phyloP scores from a whole-genome alignment of 1,140 invertebrate species.

The Formica selysi region DNA sequence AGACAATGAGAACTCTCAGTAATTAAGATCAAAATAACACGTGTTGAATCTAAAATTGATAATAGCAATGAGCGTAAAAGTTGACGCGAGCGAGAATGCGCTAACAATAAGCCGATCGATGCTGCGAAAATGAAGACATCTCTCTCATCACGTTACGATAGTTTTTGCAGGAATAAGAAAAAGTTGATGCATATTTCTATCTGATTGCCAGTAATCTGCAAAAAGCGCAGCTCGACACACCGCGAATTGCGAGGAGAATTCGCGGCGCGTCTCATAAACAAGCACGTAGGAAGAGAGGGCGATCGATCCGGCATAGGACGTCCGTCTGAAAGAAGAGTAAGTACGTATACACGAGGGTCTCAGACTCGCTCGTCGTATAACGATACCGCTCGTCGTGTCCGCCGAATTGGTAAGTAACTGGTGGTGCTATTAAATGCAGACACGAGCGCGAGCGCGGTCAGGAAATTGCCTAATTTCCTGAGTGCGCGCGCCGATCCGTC shows the following conservation, averaged over 20 bases:
- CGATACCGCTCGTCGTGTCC: slow-evolving; percentile 79
- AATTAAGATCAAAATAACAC: neutral
- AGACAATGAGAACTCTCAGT: neutral
- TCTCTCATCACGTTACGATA: neutral
- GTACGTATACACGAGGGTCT: slow-evolving; percentile 36
- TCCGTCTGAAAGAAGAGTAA: slow-evolving; percentile 76
- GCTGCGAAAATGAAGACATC: neutral
- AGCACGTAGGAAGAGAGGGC: slow-evolving; percentile 11
- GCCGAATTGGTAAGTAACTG: slow-evolving; percentile 83
- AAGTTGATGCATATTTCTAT: neutral
- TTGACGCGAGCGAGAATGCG: neutral
- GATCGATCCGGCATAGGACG: slow-evolving; percentile 72
- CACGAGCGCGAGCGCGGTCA: slow-evolving; percentile 85
- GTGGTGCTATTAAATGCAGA: slow-evolving; percentile 85
- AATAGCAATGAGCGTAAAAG: neutral
- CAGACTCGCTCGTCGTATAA: slow-evolving; percentile 64
- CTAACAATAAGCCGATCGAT: neutral
- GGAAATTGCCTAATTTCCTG: slow-evolving; percentile 88
- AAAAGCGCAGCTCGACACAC: slow-evolving; percentile 1
- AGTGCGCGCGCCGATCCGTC: slow-evolving; percentile 86
- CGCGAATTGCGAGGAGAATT: neutral
- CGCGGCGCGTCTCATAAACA: slow-evolving; percentile 39
- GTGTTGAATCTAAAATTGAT: neutral
- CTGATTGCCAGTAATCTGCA: neutral
- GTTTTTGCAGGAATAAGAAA: neutral